Base-by-base conservation (phyloP, 2,888 invertebrate species). In the Drosophila robusta region DNA sequence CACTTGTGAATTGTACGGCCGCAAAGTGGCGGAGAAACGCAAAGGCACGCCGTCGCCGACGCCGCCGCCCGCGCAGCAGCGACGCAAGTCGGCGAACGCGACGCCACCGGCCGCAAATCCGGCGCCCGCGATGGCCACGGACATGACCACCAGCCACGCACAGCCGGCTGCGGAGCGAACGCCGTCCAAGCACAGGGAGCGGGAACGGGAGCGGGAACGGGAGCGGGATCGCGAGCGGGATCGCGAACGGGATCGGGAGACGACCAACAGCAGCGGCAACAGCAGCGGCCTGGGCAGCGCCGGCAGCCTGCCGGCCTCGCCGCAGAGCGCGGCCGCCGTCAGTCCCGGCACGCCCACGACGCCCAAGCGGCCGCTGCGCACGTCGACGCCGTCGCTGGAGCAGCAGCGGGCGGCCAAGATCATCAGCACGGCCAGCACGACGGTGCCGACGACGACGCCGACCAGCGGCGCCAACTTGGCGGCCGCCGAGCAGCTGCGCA, bases 1-100 rank as follows among this genome's bases (percentile, higher is more conserved):
- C 56, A 38, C 32, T 49, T 47, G 57, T 46, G 45, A 47, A 66
- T 22, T 54, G 34, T 44, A 70, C 77, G 75, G 75, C 75, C 58
- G 84, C 89, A 92, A 91, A 91, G 92, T 91, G 91, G 91, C 92
- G 88, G 91, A 92, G 74, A 92, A 92, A 92, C 88, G 91, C 74
- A 92, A 91, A 70, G 89, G 90, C 71, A 83, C 91, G 55, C 90
- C 91, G 74, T 91, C 91, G 72, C 90, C 92, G 64, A 75, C 86
- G 66, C 63, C 79, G 83, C 85, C 85, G 61, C 90, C 90, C 70
- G 90, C 91, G 81, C 90, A 90, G 46, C 83, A 85, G 83, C 85
- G 89, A 69, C 90, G 89, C 49, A 90, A 90, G 49, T 80, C 90
- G 16, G 63, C 24, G 42, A 76, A 46, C 76, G 56, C 54, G 12